These are phyloP conservation scores for Drosophila teissieri DNA, from an alignment of 1,140 invertebrate species.

Conservation along the genomic window DNA sequence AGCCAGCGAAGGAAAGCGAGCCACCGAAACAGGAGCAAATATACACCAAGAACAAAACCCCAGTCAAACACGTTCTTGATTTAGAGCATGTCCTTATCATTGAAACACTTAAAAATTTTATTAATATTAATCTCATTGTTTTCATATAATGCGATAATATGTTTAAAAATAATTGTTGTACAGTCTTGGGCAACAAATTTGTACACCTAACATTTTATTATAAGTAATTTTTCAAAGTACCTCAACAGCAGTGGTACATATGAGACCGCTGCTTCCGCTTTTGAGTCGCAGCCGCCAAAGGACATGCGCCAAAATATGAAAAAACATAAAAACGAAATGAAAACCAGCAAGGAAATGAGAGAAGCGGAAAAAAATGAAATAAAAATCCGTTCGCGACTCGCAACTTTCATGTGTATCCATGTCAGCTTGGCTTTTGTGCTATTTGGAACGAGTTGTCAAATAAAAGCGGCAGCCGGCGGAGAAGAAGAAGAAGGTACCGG, in stretches of 20 bases:
- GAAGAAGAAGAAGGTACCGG: constrained; percentile 27
- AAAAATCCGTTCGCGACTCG: constrained; percentile 35
- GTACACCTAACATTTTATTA: background rate
- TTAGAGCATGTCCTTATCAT: background rate
- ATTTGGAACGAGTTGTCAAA: constrained; percentile 57
- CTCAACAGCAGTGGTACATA: constrained; percentile 59
- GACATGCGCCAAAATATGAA: constrained; percentile 73
- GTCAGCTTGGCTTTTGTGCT: constrained; percentile 45
- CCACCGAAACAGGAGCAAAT: constrained; percentile 11
- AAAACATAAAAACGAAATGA: constrained; percentile 8
- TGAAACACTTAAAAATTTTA: no score
- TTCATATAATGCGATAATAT: no score
- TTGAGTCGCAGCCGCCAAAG: constrained; percentile 71
- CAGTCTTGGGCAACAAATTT: no score
- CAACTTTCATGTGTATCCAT: constrained; percentile 51
- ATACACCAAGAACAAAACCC: background rate
- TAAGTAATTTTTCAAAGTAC: background rate
- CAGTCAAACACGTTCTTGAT: background rate
- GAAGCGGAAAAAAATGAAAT: constrained; percentile 42
- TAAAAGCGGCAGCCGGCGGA: constrained; percentile 26
- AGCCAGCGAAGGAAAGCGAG: constrained; percentile 47
- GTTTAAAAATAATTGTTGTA: no score
- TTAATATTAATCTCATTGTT: no score
- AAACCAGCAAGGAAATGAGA: constrained; percentile 36
- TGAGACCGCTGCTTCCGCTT: constrained; percentile 76